phyloP scores from a whole-genome alignment of 2,113 vertebrate species.

The Phrynosoma blainvillii region DNA sequence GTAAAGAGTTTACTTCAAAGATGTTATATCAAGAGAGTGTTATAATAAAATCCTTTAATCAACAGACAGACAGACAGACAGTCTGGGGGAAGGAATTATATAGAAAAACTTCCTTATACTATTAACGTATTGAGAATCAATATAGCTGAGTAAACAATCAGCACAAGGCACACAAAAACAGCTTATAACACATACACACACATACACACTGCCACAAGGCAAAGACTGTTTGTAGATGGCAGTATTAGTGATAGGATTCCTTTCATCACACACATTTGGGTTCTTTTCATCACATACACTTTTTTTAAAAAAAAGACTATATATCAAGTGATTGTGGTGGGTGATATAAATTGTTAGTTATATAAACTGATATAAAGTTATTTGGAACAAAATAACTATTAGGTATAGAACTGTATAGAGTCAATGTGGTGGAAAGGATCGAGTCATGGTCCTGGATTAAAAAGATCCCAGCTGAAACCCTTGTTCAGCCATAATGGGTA shows the following conservation, averaged over 20 bases:
- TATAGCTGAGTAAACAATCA: not conserved
- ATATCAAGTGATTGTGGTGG: not conserved
- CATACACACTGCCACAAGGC: not conserved
- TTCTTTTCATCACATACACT: not conserved
- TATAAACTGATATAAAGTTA: not conserved
- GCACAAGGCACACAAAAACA: not conserved
- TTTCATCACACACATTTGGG: not conserved
- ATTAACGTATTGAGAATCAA: not conserved
- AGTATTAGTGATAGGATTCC: not conserved
- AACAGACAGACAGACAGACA: slow-evolving; percentile 13
- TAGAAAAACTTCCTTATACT: slow-evolving; percentile 11
- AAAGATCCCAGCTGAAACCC: not conserved
- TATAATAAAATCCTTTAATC: slow-evolving; percentile 21
- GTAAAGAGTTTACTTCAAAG: slow-evolving; percentile 47
- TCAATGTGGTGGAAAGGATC: not conserved
- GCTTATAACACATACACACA: not conserved
- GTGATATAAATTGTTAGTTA: not conserved
- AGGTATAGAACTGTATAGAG: not conserved
- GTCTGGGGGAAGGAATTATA: not conserved
- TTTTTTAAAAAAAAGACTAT: not conserved
- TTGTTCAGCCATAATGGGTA: no score
- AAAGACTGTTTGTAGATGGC: not conserved
- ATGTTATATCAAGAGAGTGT: slow-evolving; percentile 31
- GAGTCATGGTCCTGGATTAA: not conserved
- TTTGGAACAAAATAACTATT: not conserved